Percentiles rank a stretch among this genome's conserved stretches.
Conservation (phyloP, 2,888 invertebrate species). For the Vandiemenella viatica region DNA sequence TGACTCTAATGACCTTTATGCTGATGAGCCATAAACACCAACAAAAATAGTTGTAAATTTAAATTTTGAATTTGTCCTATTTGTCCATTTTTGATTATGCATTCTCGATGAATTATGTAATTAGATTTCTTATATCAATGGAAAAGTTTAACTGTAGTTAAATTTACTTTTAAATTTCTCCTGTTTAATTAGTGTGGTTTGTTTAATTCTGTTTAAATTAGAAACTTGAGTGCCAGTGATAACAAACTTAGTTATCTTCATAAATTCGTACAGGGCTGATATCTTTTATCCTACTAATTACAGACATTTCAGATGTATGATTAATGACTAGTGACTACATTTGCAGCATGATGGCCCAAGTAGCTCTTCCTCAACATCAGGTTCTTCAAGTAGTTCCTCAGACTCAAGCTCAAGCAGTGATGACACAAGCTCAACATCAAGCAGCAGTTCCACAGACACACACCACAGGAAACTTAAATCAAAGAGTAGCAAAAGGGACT, state of each 20-base stretch:
- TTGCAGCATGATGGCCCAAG: constrained; percentile 38
- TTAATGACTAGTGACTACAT: no score
- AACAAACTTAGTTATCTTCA: no score
- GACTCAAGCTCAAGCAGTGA: constrained; percentile 40
- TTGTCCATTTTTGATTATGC: no score
- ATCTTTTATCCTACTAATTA: no score
- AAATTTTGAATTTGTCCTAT: no score
- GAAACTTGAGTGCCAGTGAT: no score
- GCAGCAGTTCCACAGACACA: constrained; percentile 33
- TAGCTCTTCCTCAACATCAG: constrained; percentile 48
- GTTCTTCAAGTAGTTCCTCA: constrained; percentile 46
- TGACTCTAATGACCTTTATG: no score
- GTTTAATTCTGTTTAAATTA: neutral
- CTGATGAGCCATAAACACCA: no score
- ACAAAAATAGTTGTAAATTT: no score
- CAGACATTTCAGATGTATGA: no score
- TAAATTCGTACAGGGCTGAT: no score
- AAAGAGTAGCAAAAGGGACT: constrained; percentile 12
- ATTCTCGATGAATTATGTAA: no score
- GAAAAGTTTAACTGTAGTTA: neutral
- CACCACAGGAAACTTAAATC: constrained; percentile 23
- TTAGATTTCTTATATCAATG: neutral
- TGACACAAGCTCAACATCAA: constrained; percentile 46
- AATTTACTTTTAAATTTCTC: neutral
- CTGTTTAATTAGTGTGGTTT: neutral